A percentile compares a stretch with the other conserved stretches of the same genome.
These are phyloP conservation scores for Chloroclystis v-ata DNA, from an alignment of 2,888 invertebrate genomes.

Conservation along the genomic window DNA sequence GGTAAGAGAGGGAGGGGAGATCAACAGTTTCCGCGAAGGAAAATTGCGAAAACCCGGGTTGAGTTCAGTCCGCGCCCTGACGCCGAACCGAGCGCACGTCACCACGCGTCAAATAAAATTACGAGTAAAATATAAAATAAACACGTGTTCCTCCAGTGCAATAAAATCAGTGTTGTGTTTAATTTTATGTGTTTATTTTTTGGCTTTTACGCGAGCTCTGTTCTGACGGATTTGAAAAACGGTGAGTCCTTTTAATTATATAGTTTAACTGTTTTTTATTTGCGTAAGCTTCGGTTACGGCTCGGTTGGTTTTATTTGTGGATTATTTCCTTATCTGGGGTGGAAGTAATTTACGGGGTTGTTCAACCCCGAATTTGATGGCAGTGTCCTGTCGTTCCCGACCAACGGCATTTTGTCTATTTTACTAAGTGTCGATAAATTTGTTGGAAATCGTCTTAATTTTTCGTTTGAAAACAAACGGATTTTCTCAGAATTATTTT, in stretches of 20 bases:
- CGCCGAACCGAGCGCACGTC: conserved; percentile 8
- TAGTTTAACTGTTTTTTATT: neutral
- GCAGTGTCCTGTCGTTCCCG: too few species aligned
- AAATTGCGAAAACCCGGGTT: neutral
- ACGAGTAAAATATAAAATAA: conserved; percentile 16
- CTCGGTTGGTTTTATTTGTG: conserved; percentile 12
- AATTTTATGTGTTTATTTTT: conserved; percentile 21
- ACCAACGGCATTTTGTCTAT: neutral
- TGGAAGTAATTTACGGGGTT: conserved; percentile 12
- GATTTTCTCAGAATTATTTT: too few species aligned
- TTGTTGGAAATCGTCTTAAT: too few species aligned
- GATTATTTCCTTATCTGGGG: conserved; percentile 21
- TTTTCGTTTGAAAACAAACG: neutral
- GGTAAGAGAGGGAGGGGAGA: conserved; percentile 9
- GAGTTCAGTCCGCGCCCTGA: conserved; percentile 9
- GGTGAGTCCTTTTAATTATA: conserved; percentile 11
- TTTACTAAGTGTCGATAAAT: neutral
- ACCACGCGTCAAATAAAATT: neutral
- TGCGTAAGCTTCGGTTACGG: neutral
- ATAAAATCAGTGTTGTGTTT: conserved; percentile 20
- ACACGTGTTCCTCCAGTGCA: conserved; percentile 20
- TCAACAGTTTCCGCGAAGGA: conserved; percentile 20
- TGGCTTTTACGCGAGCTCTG: conserved; percentile 7
- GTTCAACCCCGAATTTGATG: conserved; percentile 10
- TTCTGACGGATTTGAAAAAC: conserved; percentile 8